A percentile compares a stretch with the other conserved stretches of the same genome.
Evolutionary conservation across 2,113 vertebrate genomes (phyloP).

Genomic region (Melanocharis versteri): DNA sequence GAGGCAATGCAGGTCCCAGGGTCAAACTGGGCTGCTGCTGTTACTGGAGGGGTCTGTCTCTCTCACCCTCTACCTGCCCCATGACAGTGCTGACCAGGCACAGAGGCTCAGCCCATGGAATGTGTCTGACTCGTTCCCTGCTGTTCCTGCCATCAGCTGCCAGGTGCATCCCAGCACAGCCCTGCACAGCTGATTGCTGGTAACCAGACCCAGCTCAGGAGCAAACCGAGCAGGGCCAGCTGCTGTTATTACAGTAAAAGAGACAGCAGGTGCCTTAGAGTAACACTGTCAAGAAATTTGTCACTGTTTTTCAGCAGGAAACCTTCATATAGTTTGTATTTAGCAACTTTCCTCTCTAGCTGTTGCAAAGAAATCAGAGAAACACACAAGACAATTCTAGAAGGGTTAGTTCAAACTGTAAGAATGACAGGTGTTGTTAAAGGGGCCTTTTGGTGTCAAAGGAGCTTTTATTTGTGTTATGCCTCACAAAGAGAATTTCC

Average conservation of each 20-base stretch:
- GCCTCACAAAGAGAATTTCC: not conserved
- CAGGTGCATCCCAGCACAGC: not conserved
- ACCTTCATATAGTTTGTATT: conserved; percentile 71
- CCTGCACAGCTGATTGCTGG: not conserved
- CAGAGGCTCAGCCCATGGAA: not conserved
- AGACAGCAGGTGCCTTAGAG: not conserved
- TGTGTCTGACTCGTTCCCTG: not conserved
- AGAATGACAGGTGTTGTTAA: not conserved
- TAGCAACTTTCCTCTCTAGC: conserved; percentile 67
- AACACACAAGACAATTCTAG: not conserved
- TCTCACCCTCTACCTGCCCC: not conserved
- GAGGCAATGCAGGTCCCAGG: not conserved
- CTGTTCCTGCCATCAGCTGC: not conserved
- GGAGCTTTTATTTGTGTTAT: not conserved
- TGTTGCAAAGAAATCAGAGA: conserved; percentile 15
- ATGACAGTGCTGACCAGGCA: not conserved
- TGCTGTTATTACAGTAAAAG: not conserved
- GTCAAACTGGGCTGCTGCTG: not conserved
- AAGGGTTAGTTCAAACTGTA: not conserved
- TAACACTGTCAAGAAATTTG: conserved; percentile 66
- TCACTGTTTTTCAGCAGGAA: conserved; percentile 75
- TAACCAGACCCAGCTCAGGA: not conserved
- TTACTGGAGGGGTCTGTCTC: not conserved
- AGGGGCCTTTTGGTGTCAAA: not conserved
- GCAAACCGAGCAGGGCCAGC: not conserved